These are phyloP conservation scores for Ypsolopha sequella DNA, from an alignment of 2,888 invertebrate species.

Conservation along the genomic window DNA sequence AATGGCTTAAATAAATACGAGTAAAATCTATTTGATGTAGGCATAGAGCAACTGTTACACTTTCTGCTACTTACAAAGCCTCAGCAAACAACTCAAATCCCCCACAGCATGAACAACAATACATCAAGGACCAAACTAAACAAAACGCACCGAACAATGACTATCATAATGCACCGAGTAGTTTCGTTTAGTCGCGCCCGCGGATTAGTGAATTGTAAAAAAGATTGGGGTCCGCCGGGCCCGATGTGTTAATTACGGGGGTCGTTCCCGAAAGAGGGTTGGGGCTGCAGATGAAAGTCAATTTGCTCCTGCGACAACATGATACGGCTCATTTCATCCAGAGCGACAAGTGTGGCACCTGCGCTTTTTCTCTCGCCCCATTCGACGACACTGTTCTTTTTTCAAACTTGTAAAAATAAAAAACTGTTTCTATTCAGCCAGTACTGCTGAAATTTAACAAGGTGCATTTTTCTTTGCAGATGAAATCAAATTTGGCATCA, in stretches of 20 bases:
- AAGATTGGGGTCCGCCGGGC: slow-evolving; percentile 52
- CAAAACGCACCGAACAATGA: slow-evolving; percentile 39
- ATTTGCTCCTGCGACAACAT: slow-evolving; percentile 75
- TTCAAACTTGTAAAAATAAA: background rate
- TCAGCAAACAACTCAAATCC: slow-evolving; percentile 1
- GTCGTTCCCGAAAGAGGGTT: slow-evolving; percentile 51
- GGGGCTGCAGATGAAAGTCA: slow-evolving; percentile 69
- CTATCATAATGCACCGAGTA: slow-evolving; percentile 6
- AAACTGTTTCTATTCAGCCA: background rate
- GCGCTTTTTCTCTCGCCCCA: slow-evolving; percentile 41
- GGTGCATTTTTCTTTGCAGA: slow-evolving; percentile 69
- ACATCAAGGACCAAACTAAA: slow-evolving; percentile 27
- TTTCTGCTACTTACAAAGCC: background rate
- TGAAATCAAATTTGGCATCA: slow-evolving; percentile 87
- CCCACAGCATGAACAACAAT: slow-evolving; percentile 12
- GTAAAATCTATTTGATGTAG: too few relatives aligned
- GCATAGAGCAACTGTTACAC: background rate
- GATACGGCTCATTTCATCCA: slow-evolving; percentile 74
- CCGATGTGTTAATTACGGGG: slow-evolving; percentile 71
- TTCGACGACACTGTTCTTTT: background rate
- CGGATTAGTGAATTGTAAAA: slow-evolving; percentile 68
- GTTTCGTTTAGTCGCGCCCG: slow-evolving; percentile 61
- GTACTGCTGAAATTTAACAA: slow-evolving; percentile 5
- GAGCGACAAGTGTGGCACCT: slow-evolving; percentile 67
- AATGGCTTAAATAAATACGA: too few relatives aligned